These are phyloP conservation scores for Aphelenchoides besseyi DNA, from an alignment of 1,140 invertebrate species.

Conservation along the genomic window DNA sequence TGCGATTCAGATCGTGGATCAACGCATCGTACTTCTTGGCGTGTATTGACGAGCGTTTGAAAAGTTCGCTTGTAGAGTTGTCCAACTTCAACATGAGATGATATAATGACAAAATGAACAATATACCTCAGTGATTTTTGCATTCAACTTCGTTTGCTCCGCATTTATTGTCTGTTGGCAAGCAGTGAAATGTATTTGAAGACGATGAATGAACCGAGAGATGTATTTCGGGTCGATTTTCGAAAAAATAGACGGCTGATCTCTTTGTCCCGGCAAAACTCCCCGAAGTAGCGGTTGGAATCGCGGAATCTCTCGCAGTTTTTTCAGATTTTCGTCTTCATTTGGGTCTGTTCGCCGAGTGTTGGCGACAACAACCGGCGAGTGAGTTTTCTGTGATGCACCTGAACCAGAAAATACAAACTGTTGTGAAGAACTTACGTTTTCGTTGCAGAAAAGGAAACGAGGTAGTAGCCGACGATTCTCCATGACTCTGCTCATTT, in stretches of 20 bases:
- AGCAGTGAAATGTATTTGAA: constrained; percentile 45
- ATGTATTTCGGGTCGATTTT: constrained; percentile 51
- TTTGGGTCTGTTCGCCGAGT: constrained; percentile 40
- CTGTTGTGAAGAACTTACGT: neutral
- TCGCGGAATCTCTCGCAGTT: constrained; percentile 50
- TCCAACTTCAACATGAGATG: constrained; percentile 26
- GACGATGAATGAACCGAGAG: constrained; percentile 37
- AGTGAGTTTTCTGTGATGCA: neutral
- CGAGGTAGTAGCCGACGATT: neutral
- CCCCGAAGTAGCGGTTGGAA: constrained; percentile 47
- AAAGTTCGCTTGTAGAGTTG: constrained; percentile 16
- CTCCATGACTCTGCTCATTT: constrained; percentile 33
- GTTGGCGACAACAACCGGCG: constrained; percentile 49
- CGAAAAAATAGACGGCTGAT: constrained; percentile 38
- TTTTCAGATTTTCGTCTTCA: constrained; percentile 48
- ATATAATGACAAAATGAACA: constrained; percentile 27
- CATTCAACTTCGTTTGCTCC: constrained; percentile 33
- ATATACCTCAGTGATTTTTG: constrained; percentile 42
- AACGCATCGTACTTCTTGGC: constrained; percentile 31
- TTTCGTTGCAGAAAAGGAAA: constrained; percentile 19
- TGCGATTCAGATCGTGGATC: constrained; percentile 26
- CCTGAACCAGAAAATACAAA: constrained; percentile 17
- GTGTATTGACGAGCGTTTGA: constrained; percentile 8
- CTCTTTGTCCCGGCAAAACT: constrained; percentile 45
- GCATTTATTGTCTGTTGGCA: constrained; percentile 42